Evolutionary conservation across 2,113 vertebrate species (phyloP).

Genomic region (Cichladusa arquata): DNA sequence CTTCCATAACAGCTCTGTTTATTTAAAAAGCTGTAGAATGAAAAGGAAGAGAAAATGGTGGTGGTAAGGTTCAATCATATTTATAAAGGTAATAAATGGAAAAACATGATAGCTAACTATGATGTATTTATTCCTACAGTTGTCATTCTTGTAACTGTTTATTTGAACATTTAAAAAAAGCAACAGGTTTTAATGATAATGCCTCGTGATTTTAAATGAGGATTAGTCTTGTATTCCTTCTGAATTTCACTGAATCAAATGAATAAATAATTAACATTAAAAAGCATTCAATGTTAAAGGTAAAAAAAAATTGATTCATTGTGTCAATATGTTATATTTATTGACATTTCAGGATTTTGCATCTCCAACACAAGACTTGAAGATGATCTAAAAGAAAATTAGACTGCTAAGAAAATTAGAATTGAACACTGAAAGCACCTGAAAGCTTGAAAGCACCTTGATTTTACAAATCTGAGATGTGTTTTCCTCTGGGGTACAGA

Average conservation of each 20-base stretch:
- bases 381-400: not conserved
- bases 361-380: not conserved
- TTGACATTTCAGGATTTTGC: not conserved
- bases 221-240: not conserved
- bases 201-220: not conserved
- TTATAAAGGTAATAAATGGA: not conserved
- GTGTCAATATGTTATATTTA: not conserved
- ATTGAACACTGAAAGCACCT: not conserved
- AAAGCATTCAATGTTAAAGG: not conserved
- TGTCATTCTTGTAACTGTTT: not conserved
- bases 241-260: not conserved
- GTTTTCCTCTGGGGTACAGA: not conserved
- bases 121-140: not conserved
- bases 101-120: not conserved
- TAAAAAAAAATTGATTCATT: not conserved
- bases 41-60: not conserved
- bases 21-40: not conserved
- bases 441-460: not conserved
- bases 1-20: not conserved
- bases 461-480: not conserved
- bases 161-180: not conserved
- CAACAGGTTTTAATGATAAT: not conserved
- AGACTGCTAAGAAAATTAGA: not conserved
- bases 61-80: not conserved
- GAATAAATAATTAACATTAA: not conserved